Conservation (phyloP, 2,797 vertebrate species). For the Pangasius macronema region DNA sequence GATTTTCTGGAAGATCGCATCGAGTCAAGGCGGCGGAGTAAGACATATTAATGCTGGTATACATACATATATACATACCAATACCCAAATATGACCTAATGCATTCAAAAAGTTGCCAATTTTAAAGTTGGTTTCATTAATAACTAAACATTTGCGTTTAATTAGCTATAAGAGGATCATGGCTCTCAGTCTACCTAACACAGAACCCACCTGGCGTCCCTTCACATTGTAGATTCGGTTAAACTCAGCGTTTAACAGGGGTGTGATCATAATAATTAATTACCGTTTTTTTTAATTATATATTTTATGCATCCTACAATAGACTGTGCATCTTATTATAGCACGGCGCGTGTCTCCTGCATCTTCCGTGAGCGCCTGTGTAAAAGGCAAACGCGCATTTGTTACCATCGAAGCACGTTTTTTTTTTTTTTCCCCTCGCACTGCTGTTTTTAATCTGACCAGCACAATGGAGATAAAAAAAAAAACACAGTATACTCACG, state of each 20-base stretch:
- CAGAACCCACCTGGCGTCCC: background rate
- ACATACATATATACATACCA: too few species aligned
- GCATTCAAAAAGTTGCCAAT: background rate
- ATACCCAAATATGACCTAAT: background rate
- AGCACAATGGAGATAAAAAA: background rate
- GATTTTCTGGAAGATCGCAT: background rate
- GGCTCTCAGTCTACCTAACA: background rate
- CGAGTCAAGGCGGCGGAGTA: background rate
- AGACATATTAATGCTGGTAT: background rate
- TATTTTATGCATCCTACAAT: background rate
- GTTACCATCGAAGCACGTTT: background rate
- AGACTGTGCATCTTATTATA: background rate
- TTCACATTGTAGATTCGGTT: background rate
- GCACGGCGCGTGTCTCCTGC: background rate
- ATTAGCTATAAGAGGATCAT: background rate
- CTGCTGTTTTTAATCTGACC: background rate
- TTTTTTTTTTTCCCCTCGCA: background rate
- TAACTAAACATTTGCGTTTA: background rate
- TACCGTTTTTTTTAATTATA: too few species aligned
- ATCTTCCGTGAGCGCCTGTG: background rate
- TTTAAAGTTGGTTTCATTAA: background rate
- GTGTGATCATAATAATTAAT: background rate
- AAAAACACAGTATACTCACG: slow-evolving; percentile 70
- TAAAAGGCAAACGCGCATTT: slow-evolving; percentile 26
- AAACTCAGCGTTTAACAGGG: background rate